Evolutionary conservation across 2,888 invertebrate species (phyloP), one percentile per base, ranked within the genome.

Genomic region (Gibbula magus): DNA sequence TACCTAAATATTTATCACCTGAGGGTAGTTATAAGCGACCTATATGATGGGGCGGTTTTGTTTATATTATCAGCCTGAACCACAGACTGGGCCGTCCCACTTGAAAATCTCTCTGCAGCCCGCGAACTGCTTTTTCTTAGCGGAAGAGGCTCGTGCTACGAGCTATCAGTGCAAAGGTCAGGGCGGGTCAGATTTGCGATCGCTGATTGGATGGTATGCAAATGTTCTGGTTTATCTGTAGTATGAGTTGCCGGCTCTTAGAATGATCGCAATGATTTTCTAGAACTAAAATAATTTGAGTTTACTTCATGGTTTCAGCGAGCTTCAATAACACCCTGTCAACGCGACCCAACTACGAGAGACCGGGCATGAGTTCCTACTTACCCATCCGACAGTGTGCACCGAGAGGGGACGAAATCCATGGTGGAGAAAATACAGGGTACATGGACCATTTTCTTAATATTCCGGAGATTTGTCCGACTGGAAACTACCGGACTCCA

Each of bases 381-480:
- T 86, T 90, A 79, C 91, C 91, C 75, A 83, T 91, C 78, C 87
- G 90, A 52, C 91, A 89, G 81, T 83, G 86, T 61, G 87, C 80
- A 76, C 83, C 86, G 83, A 77, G 83, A 83, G 78, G 81, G 83
- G 85, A 90, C 79, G 87, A 87, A 54, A 83, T 88, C 76, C 89
- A 89, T 79, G 83, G 84, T 53, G 85, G 88, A 66, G 89, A 88
- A 85, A 85, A 86, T 85, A 83, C 88, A 25, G 84, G 83, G 77
- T 90, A 91, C 82, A 91, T 91, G 91, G 91, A 91, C 82, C 91
- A 91, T 84, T 91, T 91, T 83, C 86, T 91, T 74, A 91, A 91
- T 81, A 91, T 91, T 81, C 91, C 91, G 22, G 90, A 91, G 80
- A 90, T 91, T 74, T 91, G 91, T 83, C 89, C 91, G 74, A 85